Evolutionary conservation across 2,113 vertebrate species (phyloP).

Genomic region (Neogale vison): DNA sequence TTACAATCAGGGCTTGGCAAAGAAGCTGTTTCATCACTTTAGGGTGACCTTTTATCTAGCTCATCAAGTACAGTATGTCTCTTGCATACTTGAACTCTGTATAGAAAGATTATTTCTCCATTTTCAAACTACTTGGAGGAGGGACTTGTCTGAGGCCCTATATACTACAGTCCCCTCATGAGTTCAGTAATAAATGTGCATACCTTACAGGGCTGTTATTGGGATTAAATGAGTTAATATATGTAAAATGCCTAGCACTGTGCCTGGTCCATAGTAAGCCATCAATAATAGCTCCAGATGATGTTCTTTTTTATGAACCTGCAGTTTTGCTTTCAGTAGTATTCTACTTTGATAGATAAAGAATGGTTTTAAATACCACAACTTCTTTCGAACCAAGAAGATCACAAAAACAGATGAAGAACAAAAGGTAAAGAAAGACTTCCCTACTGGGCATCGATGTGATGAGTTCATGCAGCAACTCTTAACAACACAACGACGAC

Average conservation of each 20-base stretch:
- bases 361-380: neutral
- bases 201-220: neutral
- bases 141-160: neutral
- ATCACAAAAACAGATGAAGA: neutral
- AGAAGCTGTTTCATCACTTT: neutral
- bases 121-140: neutral
- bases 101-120: neutral
- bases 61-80: neutral
- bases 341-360: constrained; percentile 5
- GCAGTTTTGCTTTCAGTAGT: neutral
- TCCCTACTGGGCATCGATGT: neutral
- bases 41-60: neutral
- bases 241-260: neutral
- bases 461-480: neutral
- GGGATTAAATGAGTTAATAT: neutral
- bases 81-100: neutral
- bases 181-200: neutral
- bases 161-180: neutral
- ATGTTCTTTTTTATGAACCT: neutral
- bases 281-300: neutral
- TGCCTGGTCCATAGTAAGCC: neutral
- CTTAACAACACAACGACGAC: neutral
- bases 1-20: neutral
- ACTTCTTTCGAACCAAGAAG: neutral
- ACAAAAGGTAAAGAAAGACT: neutral